These are phyloP conservation scores for Amphilophus citrinellus DNA, from an alignment of 2,113 vertebrate species.

Conservation along the genomic window DNA sequence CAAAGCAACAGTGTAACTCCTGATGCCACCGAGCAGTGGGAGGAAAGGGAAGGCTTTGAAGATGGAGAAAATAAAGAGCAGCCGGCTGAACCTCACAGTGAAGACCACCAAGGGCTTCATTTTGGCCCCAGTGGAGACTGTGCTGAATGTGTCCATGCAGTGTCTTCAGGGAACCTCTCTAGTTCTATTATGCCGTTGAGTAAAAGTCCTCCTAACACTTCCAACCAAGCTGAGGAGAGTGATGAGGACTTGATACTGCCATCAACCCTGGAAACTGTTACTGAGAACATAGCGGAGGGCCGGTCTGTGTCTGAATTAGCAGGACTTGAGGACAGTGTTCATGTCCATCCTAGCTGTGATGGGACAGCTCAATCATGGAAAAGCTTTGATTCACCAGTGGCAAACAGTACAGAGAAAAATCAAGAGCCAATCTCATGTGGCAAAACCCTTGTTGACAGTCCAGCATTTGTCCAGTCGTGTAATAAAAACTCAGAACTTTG, in stretches of 20 bases:
- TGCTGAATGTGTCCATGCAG: constrained; percentile 52
- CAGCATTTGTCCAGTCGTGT: constrained; percentile 14
- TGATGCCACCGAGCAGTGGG: neutral
- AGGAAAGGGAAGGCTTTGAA: neutral
- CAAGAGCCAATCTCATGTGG: neutral
- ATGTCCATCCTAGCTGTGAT: neutral
- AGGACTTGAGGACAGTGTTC: neutral
- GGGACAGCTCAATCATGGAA: neutral
- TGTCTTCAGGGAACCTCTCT: neutral
- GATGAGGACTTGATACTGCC: neutral
- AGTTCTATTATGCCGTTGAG: neutral
- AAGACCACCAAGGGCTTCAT: constrained; percentile 25
- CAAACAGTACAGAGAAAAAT: neutral
- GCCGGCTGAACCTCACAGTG: neutral
- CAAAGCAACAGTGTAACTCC: neutral
- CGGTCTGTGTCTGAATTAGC: neutral
- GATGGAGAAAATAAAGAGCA: neutral
- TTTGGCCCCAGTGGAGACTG: constrained; percentile 71
- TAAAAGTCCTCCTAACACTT: constrained; percentile 4
- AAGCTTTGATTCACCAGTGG: neutral
- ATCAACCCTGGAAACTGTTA: neutral
- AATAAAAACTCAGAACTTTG: constrained; percentile 28
- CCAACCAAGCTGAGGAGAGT: neutral
- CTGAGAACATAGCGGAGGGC: neutral
- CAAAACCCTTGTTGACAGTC: neutral